Evolutionary conservation across 2,888 invertebrate species (phyloP), one percentile per base, ranked within the genome.

Genomic region (Dermolepida albohirtum): DNA sequence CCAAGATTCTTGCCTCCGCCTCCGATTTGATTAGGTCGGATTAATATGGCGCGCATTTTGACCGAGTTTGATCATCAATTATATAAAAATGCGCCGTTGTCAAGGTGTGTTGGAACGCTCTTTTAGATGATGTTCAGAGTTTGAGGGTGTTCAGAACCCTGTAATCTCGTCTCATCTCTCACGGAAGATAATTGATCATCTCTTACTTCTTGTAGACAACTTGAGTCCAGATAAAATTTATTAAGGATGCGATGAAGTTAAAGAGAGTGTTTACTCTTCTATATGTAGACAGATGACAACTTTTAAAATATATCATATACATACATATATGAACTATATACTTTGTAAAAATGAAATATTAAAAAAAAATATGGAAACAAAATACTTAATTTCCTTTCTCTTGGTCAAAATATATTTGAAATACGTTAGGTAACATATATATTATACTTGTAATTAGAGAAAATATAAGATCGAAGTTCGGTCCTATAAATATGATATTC

Each of bases 41-140:
- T 59, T 59, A 59, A 59, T 44, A 59, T 44, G 59, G 59, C 43
- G 59, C 59, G n/a, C 59, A 27, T 59, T 59, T 59, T 59, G 59
- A 44, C 59, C 59, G 59, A 59, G 59, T 59, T 59, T 59, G 43
- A 59, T 59, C 59, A 59, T 59, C 59, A 59, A 59, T 59, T 59
- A 59, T 44, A 59, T 44, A 59, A 59, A 59, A 59, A 59, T 59
- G 59, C 59, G 59, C 44, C 29, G 59, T 59, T 59, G 59, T 59
- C 59, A 43, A 59, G 59, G 59, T 59, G 59, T 44, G 59, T 59
- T 44, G 59, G 59, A 44, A 59, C 59, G 59, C 59, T 59, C 29
- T 14, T 41, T 44, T n/a, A 14, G 29, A 29, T 59, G 59, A 59
- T 40, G 59, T 59, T 59, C 44, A 44, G 59, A 59, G 59, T 59